Evolutionary conservation across 2,888 invertebrate genomes (phyloP), one percentile per base, ranked within the genome.

Genomic region (Phania funesta): DNA sequence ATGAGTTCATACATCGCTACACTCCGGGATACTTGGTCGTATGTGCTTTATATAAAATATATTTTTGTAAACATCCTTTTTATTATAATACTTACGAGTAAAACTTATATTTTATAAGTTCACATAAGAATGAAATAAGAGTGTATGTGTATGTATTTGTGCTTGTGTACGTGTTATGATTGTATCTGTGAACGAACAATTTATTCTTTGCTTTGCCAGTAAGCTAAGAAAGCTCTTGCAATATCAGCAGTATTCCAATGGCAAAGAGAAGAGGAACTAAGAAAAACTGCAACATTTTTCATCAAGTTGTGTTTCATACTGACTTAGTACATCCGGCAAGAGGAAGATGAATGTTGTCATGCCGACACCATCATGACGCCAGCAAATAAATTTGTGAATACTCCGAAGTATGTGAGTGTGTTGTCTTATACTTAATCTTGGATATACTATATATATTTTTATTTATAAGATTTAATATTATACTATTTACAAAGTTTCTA

Each of bases 361-460:
- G 87, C 86, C 88, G 88, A 87, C 87, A 89, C 88, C 88, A 87
- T 86, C 87, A 87, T 86, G 88, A 89, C 89, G 89, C 89, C 89
- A 88, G 86, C 76, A 75, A 50, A 68, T 78, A 71, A 58, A 46
- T 74, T 56, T 58, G 11, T 52, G 52, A 46, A 41, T 54, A 56
- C 35, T 56, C 20, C 24, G 16, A 32, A 32, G 24, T 52, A 52
- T 32, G n/a, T 18, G 41, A 58, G 44, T 58, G n/a, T 52, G n/a
- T 26, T 58, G 13, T 26, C 6, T 24, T 44, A 44, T 18, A n/a
- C n/a, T 5, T 1, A 22, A 11, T 16, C 1, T 4, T 20, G 38
- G 52, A 32, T n/a, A n/a, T n/a, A n/a, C n/a, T n/a, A n/a, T n/a
- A 24, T 44, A 58, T 58, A 35, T 70, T n/a, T 52, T 52, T 52